Evolutionary conservation across 2,888 invertebrate species (phyloP).

Genomic region (Myopa tessellatipennis): DNA sequence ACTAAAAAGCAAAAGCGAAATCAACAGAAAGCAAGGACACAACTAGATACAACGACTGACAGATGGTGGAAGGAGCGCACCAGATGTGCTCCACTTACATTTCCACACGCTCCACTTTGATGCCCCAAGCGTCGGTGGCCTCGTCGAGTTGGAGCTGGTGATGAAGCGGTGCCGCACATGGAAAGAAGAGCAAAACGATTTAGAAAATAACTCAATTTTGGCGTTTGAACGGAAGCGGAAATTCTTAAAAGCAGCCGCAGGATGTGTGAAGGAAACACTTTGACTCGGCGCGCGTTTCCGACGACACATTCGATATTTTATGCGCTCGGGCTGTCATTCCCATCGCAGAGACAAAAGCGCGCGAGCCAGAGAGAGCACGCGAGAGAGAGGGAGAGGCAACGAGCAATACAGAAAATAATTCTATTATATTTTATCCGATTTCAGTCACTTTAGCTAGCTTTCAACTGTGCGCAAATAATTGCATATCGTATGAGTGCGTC

Average conservation of each 20-base stretch:
- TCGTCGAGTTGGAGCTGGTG: conserved; percentile 80
- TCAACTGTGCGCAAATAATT: not conserved
- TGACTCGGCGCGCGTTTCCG: not conserved
- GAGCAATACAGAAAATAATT: too few species aligned
- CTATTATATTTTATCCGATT: not conserved
- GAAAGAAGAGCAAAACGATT: conserved; percentile 34
- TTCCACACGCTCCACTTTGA: conserved; percentile 96
- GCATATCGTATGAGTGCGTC: too few species aligned
- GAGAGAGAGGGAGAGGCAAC: too few species aligned
- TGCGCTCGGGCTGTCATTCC: not conserved
- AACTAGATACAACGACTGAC: not conserved
- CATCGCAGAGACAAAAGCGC: too few species aligned
- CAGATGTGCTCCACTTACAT: conserved; percentile 76
- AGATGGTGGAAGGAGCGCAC: not conserved
- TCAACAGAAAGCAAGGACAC: not conserved
- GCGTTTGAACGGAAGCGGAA: conserved; percentile 6
- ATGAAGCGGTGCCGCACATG: conserved; percentile 53
- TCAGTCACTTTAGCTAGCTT: conserved; percentile 3
- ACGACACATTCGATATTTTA: not conserved
- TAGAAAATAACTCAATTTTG: conserved; percentile 36
- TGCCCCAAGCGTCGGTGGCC: conserved; percentile 93
- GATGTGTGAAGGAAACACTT: conserved; percentile 21
- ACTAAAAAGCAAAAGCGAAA: conserved; percentile 21
- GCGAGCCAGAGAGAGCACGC: too few species aligned
- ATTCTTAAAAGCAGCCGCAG: conserved; percentile 29